Evolutionary conservation across 2,113 vertebrate genomes (phyloP).

Genomic region (Perccottus glenii): DNA sequence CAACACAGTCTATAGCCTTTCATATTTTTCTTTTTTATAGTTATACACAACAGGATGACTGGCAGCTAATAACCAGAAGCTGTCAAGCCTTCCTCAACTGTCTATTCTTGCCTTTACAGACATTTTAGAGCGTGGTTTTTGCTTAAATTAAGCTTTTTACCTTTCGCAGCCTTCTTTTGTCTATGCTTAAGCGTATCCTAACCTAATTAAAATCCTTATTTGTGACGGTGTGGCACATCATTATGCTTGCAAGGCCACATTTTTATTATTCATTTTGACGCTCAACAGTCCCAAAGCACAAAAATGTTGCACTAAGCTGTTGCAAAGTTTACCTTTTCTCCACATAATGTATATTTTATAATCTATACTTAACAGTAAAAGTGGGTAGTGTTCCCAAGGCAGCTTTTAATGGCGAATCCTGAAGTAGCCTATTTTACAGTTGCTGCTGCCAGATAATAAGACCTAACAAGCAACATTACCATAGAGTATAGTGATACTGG

Average conservation of each 20-base stretch:
- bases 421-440: too few species aligned
- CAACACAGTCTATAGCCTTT: background rate
- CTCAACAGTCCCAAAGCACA: too few species aligned
- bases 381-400: too few species aligned
- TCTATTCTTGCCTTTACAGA: background rate
- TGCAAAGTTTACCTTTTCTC: too few species aligned
- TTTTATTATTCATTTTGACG: background rate
- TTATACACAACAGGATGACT: slow-evolving; percentile 1
- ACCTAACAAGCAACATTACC: too few species aligned
- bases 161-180: background rate
- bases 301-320: too few species aligned
- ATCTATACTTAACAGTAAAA: too few species aligned
- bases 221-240: background rate
- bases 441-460: too few species aligned
- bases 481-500: too few species aligned
- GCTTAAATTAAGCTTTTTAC: slow-evolving; percentile 5
- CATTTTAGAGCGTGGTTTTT: background rate
- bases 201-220: background rate
- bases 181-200: background rate
- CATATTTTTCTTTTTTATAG: background rate
- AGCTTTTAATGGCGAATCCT: too few species aligned
- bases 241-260: background rate
- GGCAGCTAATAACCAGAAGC: slow-evolving; percentile 11
- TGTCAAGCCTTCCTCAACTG: slow-evolving; percentile 4
- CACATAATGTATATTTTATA: too few species aligned